Percentiles rank a stretch among this genome's conserved stretches.
phyloP scores from a whole-genome alignment of 1,140 invertebrate genomes.

The Dendroctonus valens region DNA sequence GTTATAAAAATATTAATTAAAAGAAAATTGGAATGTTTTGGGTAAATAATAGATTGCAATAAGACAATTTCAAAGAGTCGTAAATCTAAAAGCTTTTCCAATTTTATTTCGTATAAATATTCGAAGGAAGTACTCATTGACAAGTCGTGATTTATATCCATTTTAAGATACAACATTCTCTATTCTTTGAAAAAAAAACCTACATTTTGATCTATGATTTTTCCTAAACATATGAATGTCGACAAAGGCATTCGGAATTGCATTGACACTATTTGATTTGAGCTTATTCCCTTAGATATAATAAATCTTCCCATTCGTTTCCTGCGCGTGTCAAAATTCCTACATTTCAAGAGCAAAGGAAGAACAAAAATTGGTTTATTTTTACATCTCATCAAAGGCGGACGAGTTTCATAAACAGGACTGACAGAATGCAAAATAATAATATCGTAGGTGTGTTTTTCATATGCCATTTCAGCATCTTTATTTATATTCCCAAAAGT shows the following conservation, averaged over 20 bases:
- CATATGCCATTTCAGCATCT: too few species aligned
- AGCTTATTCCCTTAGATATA: constrained; percentile 5
- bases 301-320: constrained; percentile 14
- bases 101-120: too few species aligned
- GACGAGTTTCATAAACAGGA: constrained; percentile 4
- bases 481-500: too few species aligned
- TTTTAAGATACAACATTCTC: too few species aligned
- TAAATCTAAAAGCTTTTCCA: too few species aligned
- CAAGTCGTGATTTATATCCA: too few species aligned
- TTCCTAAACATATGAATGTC: constrained; percentile 8
- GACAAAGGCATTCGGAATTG: constrained; percentile 1
- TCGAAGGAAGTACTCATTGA: too few species aligned
- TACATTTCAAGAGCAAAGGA: constrained; percentile 3
- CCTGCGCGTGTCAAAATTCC: constrained; percentile 11
- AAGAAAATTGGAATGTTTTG: too few species aligned
- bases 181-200: not conserved
- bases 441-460: too few species aligned
- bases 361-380: not conserved
- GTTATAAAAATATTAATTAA: too few species aligned
- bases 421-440: not conserved
- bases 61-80: too few species aligned
- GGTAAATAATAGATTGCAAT: too few species aligned
- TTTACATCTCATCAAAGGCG: constrained; percentile 10
- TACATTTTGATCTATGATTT: constrained; percentile 10
- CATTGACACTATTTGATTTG: constrained; percentile 20